Evolutionary conservation across 2,888 invertebrate genomes (phyloP), one percentile per base, ranked within the genome.

Genomic region (Chymomyza procnemis): DNA sequence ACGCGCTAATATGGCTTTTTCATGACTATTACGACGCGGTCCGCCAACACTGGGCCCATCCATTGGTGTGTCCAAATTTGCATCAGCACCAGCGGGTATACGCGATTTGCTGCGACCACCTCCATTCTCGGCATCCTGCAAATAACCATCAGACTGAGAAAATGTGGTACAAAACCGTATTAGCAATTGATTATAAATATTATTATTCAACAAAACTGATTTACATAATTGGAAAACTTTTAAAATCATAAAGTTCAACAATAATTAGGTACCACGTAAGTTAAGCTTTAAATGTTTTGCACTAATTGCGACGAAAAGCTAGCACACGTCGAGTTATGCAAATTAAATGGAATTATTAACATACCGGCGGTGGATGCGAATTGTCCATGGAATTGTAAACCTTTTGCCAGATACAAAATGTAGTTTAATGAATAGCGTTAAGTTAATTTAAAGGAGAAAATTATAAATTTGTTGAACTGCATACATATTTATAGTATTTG

Each of bases 1-100:
- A 30, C 96, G 93, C 0, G 97, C 97, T 62, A 97, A 92, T 61
- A 96, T 93, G 0, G 97, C 96, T 90, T 97, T 97, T 83, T 97
- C 97, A 69, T 94, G 85, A 59, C 83, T 94, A 30, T 89, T 91
- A 34, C 89, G 89, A 56, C 88, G 86, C 5, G 86, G 71, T 59
- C 86, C 55, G 74, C 82, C 66, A 76, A 60, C 80, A 8, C 76
- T 75, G 50, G 87, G 74, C 21, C 72, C 85, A 60, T 83, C 84
- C 4, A 75, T 59, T 0, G 83, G 78, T 3, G 78, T 81, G 21
- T 83, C 84, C 61, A 83, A 34, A 59, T 69, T 81, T 8, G 83
- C 71, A 41, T 85, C 83, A 6, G 67, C 66, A 16, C 82, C 84
- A 56, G 66, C 71, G 5, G 69, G 18, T 0, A 76, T 22, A 0